phyloP scores from a whole-genome alignment of 1,140 invertebrate species.

The Mycetomoellerius zeteki region DNA sequence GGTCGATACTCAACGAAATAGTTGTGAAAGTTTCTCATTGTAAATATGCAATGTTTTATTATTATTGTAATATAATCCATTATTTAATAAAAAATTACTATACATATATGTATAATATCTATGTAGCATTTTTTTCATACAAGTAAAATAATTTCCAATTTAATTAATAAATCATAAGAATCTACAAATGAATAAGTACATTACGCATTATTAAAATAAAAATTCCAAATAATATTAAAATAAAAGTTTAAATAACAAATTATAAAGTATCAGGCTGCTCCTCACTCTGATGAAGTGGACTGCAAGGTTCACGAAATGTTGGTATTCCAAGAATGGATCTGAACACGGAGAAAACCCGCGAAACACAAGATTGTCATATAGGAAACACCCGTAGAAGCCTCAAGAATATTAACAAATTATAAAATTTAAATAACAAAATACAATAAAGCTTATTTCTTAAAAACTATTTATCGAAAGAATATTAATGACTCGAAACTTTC shows the following conservation, averaged over 20 bases:
- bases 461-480: neutral
- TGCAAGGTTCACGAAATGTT: too few relatives aligned
- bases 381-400: too few relatives aligned
- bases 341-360: too few relatives aligned
- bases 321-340: too few relatives aligned
- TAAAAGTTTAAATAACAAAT: neutral
- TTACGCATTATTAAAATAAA: neutral
- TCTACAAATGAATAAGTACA: neutral
- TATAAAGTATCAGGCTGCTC: too few relatives aligned
- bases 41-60: conserved; percentile 1
- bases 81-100: conserved; percentile 1
- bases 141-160: neutral
- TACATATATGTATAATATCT: neutral
- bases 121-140: neutral
- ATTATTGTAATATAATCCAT: conserved; percentile 1
- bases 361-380: too few relatives aligned
- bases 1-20: conserved; percentile 64
- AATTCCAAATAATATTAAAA: neutral
- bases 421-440: too few relatives aligned
- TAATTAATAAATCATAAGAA: neutral
- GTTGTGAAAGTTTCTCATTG: neutral
- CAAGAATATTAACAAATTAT: too few relatives aligned
- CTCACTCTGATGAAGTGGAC: too few relatives aligned
- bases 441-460: neutral
- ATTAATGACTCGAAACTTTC: neutral